Conservation (phyloP, 2,113 vertebrate species). For the Myxocyprinus asiaticus region DNA sequence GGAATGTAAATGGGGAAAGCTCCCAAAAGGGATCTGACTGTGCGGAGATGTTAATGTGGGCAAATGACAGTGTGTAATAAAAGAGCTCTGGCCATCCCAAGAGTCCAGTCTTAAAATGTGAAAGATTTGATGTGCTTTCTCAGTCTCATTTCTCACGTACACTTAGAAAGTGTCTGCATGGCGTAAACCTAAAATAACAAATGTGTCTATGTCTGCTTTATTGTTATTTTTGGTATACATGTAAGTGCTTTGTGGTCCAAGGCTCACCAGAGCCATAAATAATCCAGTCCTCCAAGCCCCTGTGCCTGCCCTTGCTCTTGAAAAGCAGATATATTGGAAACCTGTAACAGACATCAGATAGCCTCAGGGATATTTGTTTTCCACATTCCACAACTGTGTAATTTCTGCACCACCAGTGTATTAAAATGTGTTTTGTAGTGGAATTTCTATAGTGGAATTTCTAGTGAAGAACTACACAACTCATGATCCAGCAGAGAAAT, state of each 20-base stretch:
- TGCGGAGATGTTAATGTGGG: conserved; percentile 33
- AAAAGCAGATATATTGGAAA: neutral
- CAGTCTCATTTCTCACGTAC: neutral
- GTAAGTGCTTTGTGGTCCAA: conserved; percentile 8
- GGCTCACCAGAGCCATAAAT: conserved; percentile 8
- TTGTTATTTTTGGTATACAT: conserved; percentile 16
- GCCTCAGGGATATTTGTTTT: too few species aligned
- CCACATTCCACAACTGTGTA: too few species aligned
- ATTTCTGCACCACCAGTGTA: too few species aligned
- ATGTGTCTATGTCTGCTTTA: neutral
- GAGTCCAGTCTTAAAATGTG: neutral
- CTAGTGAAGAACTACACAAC: too few species aligned
- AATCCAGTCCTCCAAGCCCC: neutral
- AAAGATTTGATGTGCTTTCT: conserved; percentile 21
- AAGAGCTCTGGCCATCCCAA: conserved; percentile 10
- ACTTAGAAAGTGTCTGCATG: neutral
- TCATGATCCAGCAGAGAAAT: too few species aligned
- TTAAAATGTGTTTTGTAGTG: too few species aligned
- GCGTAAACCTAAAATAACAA: too few species aligned
- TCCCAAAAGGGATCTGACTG: conserved; percentile 41
- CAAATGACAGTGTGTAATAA: neutral
- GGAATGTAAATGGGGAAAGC: conserved; percentile 59
- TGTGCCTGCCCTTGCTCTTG: neutral
- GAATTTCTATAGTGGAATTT: too few species aligned
- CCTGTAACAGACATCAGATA: neutral